Percentiles rank a stretch among this genome's conserved stretches.
Evolutionary conservation across 2,888 invertebrate species (phyloP).

Genomic region (Geotrupes spiniger): DNA sequence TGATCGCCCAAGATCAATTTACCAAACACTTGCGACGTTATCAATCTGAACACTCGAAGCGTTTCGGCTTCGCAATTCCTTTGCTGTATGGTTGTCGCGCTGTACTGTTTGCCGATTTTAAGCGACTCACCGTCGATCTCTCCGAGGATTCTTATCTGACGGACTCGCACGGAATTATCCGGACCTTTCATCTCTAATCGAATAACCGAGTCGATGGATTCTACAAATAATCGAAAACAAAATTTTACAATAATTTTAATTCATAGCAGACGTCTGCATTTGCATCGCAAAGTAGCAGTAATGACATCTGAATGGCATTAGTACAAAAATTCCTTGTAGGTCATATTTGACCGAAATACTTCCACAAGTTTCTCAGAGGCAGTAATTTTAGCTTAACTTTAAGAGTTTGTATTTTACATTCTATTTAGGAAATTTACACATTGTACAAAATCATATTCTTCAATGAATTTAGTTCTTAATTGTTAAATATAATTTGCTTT

Average conservation of each 20-base stretch:
- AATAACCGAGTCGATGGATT: conserved; percentile 55
- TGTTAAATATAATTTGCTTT: no score
- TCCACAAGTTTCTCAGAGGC: no score
- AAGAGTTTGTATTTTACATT: no score
- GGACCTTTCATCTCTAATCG: conserved; percentile 87
- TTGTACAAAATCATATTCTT: no score
- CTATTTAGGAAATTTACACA: no score
- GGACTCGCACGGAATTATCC: conserved; percentile 83
- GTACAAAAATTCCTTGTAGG: no score
- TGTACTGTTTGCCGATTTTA: conserved; percentile 54
- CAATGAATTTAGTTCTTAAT: no score
- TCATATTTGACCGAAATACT: no score
- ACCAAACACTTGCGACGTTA: conserved; percentile 91
- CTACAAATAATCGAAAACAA: conserved; percentile 24
- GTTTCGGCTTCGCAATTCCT: conserved; percentile 89
- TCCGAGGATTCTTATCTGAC: conserved; percentile 75
- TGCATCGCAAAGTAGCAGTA: no score
- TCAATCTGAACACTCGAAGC: conserved; percentile 83
- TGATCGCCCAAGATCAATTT: conserved; percentile 75
- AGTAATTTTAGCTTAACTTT: no score
- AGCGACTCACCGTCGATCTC: conserved; percentile 58
- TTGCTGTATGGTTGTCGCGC: conserved; percentile 69
- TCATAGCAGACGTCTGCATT: no score
- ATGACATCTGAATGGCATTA: no score
- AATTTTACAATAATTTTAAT: background rate